Evolutionary conservation across 2,888 invertebrate species (phyloP), one percentile per base, ranked within the genome.

Genomic region (Chrysolina haemoptera): DNA sequence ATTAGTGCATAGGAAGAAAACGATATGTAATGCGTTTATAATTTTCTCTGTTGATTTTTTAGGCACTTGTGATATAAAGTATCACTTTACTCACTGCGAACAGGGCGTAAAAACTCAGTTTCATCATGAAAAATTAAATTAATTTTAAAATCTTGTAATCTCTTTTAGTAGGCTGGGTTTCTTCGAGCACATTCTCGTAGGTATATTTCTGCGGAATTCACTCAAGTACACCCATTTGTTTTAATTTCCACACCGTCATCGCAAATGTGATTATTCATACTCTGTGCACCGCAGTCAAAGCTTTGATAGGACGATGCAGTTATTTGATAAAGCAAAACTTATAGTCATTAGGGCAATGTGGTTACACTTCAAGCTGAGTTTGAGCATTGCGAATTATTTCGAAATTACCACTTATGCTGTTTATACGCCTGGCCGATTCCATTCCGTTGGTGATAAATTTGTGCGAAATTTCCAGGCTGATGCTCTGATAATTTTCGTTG

Each of bases 261-360:
- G 14, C 59, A 14, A 59, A n/a, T 59, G 14, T 1, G 14, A 27
- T 59, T 22, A 35, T 35, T 59, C 1, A 59, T 59, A 59, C n/a
- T n/a, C n/a, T 59, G n/a, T 5, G 8, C n/a, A 35, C 10, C 14
- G 8, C n/a, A 35, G 16, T 59, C 59, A 59, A 59, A 59, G 59
- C 65, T 65, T 48, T 22, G 22, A 48, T 43, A 22, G 22, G 14
- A 20, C 22, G 27, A n/a, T 65, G 22, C 48, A 65, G 43, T 65
- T 65, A 43, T 48, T 65, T 65, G 65, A 65, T 65, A 22, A 46
- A 65, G 65, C 48, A 22, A 65, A 43, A 41, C 48, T 65, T 46
- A 59, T 22, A 46, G 46, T 46, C 46, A 46, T 65, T 43, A 46
- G 14, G 27, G 65, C 65, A 65, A 65, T 65, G 48, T 48, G 65